A percentile compares a stretch with the other conserved stretches of the same genome.
phyloP scores from a whole-genome alignment of 2,797 vertebrate genomes.

The Onychomys leucogaster region DNA sequence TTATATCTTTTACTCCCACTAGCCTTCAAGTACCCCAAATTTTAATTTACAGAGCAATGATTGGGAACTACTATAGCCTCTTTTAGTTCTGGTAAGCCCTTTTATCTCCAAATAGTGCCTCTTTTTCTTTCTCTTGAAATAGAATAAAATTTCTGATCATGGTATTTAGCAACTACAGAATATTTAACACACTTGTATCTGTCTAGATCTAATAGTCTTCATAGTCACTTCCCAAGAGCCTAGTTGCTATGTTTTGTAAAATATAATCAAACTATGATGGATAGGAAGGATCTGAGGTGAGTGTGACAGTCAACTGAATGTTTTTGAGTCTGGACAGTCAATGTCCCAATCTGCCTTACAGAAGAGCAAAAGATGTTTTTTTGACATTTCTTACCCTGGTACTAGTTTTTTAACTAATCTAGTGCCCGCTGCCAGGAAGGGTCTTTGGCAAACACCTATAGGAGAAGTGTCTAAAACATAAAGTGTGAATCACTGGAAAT shows the following conservation, averaged over 20 bases:
- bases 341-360: background rate
- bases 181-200: background rate
- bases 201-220: background rate
- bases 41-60: background rate
- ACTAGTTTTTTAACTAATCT: slow-evolving; percentile 45
- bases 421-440: slow-evolving; percentile 71
- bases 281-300: background rate
- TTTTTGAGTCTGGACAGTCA: background rate
- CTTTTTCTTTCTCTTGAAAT: background rate
- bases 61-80: background rate
- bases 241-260: background rate
- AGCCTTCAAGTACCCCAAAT: background rate
- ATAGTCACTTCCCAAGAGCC: background rate
- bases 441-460: slow-evolving; percentile 78
- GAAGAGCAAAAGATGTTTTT: slow-evolving; percentile 25
- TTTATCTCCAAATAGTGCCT: background rate
- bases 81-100: background rate
- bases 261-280: background rate
- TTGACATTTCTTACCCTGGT: background rate
- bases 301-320: background rate
- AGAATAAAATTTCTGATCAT: background rate
- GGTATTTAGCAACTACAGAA: background rate
- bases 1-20: background rate
- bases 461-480: slow-evolving; percentile 83
- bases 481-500: slow-evolving; percentile 87